Base-by-base conservation (phyloP, 1,140 invertebrate genomes). In the Coelopa frigida region DNA sequence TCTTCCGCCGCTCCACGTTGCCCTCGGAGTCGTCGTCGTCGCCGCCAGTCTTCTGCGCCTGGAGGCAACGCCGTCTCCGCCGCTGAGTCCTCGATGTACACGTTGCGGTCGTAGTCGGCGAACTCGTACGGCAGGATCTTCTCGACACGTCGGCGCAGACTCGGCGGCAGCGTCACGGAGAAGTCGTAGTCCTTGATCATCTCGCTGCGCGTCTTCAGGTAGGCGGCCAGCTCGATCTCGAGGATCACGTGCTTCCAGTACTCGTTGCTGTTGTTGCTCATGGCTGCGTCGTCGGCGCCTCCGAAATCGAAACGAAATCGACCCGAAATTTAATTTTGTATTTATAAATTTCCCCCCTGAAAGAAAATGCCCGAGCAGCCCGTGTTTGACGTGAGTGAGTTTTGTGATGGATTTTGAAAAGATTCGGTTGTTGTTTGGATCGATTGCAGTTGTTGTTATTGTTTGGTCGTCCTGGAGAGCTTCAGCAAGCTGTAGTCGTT, bases 101-200 rank as follows among this genome's bases (percentile, higher is more conserved):
- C 55, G 14, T 57, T 51, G 3, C 59, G 54, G 17, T 68, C 60
- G 0, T 58, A 60, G 23, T 59, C 59, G 7, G 55, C 56, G 24
- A 52, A 59, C 29, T 67, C 61, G n/a, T 67, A 64, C 11, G 59
- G 32, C 31, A 67, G 54, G 21, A 67, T 65, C 8, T 54, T 52
- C 18, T 56, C 52, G 3, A 68, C 58, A 18, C 64, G 52, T 12
- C 59, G 51, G 0, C 55, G 51, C 12, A 68, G 23, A 5, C 41
- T 37, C 2, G 53, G 50, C 0, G 64, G 64, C 32, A 68, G 20
- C 5, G 64, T 58, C 12, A 61, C 5, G 1, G 64, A 62, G 17
- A 62, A 64, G 20, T 68, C 63, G 12, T 55, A 55, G 26, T 56
- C 40, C 4, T 57, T 45, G 22, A 50, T 50, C 2, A 23, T 26